A percentile compares a stretch with the other conserved stretches of the same genome.
These are phyloP conservation scores for Sebastes alutus DNA, from an alignment of 2,797 vertebrate species.

Conservation along the genomic window DNA sequence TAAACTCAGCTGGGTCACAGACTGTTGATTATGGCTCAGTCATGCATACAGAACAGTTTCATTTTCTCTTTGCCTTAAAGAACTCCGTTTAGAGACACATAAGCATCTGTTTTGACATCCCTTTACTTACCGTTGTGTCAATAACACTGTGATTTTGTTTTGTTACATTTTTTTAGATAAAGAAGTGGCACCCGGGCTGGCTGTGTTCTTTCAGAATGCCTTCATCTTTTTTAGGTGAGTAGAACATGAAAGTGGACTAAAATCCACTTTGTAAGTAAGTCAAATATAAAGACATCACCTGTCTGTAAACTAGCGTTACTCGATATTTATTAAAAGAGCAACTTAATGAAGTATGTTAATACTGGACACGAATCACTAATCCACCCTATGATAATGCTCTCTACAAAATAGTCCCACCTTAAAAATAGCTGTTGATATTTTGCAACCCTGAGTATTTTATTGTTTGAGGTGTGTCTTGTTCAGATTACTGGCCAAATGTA, in stretches of 20 bases:
- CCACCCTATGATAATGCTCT: too few species aligned
- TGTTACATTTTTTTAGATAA: constrained; percentile 72
- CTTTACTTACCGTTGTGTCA: background rate
- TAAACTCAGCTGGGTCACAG: background rate
- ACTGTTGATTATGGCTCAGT: background rate
- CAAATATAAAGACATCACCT: background rate
- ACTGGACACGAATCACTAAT: too few species aligned
- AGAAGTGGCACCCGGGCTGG: constrained; percentile 89
- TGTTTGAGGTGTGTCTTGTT: too few species aligned
- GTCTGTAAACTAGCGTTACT: background rate
- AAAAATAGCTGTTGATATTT: too few species aligned
- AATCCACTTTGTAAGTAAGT: background rate
- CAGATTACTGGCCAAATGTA: too few species aligned
- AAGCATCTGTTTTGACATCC: background rate
- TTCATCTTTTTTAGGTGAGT: constrained; percentile 95
- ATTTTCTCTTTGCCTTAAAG: background rate
- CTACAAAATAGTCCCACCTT: too few species aligned
- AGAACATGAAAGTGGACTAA: background rate
- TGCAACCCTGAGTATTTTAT: too few species aligned
- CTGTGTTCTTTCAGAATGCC: constrained; percentile 94
- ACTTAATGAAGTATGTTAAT: too few species aligned
- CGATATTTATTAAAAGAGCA: background rate
- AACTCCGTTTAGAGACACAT: background rate
- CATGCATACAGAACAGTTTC: background rate
- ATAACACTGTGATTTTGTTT: background rate